Evolutionary conservation across 2,797 vertebrate genomes (phyloP), one percentile per base, ranked within the genome.

Genomic region (Staurois parvus): DNA sequence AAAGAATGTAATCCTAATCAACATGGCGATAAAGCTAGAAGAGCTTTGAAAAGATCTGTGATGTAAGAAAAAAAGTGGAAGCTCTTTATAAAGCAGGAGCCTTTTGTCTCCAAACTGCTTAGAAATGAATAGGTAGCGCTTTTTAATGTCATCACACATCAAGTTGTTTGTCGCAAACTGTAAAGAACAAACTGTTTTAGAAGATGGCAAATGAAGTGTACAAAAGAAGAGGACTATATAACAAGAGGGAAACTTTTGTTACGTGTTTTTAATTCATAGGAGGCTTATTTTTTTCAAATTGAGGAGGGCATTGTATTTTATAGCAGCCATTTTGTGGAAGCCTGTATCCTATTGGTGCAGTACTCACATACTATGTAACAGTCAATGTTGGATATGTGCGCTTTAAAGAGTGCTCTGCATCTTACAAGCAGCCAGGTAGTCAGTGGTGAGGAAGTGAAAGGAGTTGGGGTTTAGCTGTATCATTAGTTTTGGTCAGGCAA

Each of bases 91-190:
- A 79, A 68, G 72, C 37, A 17, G 42, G 45, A 32, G 75, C 26
- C 85, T 75, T 79, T 87, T 87, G 85, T 87, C 81, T 87, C 29
- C 32, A 83, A 79, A 79, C 78, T 79, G 85, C 59, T 83, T 69
- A 48, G 69, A 75, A 83, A 83, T 83, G 75, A 87, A 87, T 87
- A 73, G 81, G 69, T 74, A 79, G 81, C 34, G 15, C 40, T 87
- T 79, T 64, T 83, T 59, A 34, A 77, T 83, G 85, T 83, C 85
- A 87, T 87, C 85, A 24, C 85, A 76, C 73, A 86, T 86, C 80
- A 83, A 73, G 42, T 79, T 83, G 68, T 83, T 82, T 82, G 72
- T 45, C 66, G 75, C 81, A 79, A 79, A 30, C 76, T 40, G 40
- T 10, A 67, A 66, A 75, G 79, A 87, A 83, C 56, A 79, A 59